A percentile compares a stretch with the other conserved stretches of the same genome.
Evolutionary conservation across 2,113 vertebrate genomes (phyloP).

Genomic region (Oxyura jamaicensis): DNA sequence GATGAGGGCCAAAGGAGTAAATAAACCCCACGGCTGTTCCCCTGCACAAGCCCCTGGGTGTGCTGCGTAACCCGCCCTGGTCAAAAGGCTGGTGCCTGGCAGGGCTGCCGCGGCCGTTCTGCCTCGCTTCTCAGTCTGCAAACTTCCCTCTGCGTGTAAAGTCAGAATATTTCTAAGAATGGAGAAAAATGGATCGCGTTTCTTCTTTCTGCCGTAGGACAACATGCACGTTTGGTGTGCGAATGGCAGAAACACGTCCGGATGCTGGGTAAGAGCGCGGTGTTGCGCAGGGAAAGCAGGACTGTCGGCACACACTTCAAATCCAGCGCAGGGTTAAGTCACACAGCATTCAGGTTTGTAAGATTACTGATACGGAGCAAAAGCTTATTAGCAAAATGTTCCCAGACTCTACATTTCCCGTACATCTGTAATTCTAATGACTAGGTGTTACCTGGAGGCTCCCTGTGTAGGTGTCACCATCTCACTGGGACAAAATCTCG

Average conservation of each 20-base stretch:
- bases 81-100: background rate
- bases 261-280: accelerated
- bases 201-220: background rate
- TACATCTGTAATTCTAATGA: background rate
- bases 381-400: background rate
- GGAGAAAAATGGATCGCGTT: accelerated
- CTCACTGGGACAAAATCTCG: background rate
- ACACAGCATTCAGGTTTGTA: too few relatives aligned
- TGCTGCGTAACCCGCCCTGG: accelerated
- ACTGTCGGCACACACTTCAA: background rate
- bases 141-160: background rate
- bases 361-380: background rate
- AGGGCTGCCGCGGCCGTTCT: accelerated
- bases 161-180: accelerated
- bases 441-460: background rate
- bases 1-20: background rate
- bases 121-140: accelerated
- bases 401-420: accelerated
- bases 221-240: accelerated
- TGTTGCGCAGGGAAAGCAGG: accelerated
- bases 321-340: background rate
- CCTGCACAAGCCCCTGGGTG: background rate
- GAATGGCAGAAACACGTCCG: accelerated
- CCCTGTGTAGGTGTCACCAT: background rate
- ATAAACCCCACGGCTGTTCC: background rate